Conservation (phyloP, 2,113 vertebrate species). For the Glaucidium brasilianum region DNA sequence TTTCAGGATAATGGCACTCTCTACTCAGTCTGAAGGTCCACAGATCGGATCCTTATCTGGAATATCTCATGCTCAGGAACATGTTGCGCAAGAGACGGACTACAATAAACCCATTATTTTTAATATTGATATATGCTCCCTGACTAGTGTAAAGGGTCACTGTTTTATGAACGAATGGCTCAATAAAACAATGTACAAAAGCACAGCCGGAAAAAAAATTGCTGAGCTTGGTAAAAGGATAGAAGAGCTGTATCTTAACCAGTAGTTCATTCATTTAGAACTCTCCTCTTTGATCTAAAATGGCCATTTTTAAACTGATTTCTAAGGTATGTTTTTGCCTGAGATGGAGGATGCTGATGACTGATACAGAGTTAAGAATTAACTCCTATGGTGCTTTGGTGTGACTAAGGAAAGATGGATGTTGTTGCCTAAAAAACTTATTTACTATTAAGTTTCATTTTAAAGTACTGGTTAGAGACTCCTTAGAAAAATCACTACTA, state of each 20-base stretch:
- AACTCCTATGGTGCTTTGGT: background rate
- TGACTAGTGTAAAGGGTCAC: background rate
- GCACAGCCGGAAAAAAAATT: background rate
- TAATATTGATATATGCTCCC: background rate
- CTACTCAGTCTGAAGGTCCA: background rate
- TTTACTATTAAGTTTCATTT: background rate
- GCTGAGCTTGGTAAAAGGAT: background rate
- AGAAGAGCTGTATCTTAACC: background rate
- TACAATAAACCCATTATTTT: background rate
- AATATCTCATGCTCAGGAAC: background rate
- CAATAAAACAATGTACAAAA: background rate
- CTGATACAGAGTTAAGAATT: background rate
- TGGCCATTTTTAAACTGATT: background rate
- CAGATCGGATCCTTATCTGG: background rate
- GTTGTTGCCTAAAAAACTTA: background rate
- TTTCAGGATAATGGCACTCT: background rate
- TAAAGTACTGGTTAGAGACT: background rate
- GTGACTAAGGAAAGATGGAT: background rate
- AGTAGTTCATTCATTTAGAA: background rate
- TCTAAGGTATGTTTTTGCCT: background rate
- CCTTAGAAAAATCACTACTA: background rate
- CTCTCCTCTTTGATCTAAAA: background rate
- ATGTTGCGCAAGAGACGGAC: background rate
- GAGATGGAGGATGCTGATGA: background rate
- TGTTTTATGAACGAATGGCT: background rate